A percentile compares a stretch with the other conserved stretches of the same genome.
Conservation (phyloP, 2,797 vertebrate species). For the Valencia hispanica region DNA sequence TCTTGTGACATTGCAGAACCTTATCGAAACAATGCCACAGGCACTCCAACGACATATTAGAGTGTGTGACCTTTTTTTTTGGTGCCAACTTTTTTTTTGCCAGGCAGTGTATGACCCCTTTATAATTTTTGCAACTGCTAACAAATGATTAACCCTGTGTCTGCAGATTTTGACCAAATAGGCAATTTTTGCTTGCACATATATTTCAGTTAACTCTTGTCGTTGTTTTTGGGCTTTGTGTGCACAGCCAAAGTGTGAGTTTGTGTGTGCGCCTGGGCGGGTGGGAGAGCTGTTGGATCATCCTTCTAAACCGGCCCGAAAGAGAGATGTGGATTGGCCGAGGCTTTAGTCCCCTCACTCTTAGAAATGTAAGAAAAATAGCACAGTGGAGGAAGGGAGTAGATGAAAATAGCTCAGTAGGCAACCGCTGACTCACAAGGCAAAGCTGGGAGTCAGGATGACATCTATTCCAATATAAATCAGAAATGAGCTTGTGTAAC, state of each 20-base stretch:
- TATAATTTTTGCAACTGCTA: constrained; percentile 25
- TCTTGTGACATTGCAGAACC: no score
- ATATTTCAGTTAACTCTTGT: constrained; percentile 7
- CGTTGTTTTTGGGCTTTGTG: constrained; percentile 22
- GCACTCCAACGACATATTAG: no score
- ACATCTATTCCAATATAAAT: constrained; percentile 64
- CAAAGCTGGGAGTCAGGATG: constrained; percentile 64
- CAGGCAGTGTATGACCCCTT: no score
- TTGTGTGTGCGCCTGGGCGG: constrained; percentile 31
- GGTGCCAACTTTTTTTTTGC: no score
- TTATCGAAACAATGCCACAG: no score
- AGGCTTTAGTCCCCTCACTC: constrained; percentile 60
- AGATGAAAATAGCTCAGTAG: constrained; percentile 82
- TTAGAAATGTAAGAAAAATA: constrained; percentile 71
- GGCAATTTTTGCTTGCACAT: constrained; percentile 21
- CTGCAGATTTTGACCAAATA: constrained; percentile 28
- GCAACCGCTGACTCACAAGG: constrained; percentile 80
- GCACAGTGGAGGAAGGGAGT: constrained; percentile 72
- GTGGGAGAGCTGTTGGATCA: constrained; percentile 76
- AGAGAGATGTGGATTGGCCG: constrained; percentile 63
- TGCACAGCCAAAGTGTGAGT: constrained; percentile 37
- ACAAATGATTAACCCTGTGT: constrained; percentile 23
- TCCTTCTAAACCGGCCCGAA: constrained; percentile 64
- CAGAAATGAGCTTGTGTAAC: constrained; percentile 70
- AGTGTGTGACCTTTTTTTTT: no score